Percentiles rank a stretch among this genome's conserved stretches.
Evolutionary conservation across 2,797 vertebrate genomes (phyloP).

Genomic region (Avahi laniger): DNA sequence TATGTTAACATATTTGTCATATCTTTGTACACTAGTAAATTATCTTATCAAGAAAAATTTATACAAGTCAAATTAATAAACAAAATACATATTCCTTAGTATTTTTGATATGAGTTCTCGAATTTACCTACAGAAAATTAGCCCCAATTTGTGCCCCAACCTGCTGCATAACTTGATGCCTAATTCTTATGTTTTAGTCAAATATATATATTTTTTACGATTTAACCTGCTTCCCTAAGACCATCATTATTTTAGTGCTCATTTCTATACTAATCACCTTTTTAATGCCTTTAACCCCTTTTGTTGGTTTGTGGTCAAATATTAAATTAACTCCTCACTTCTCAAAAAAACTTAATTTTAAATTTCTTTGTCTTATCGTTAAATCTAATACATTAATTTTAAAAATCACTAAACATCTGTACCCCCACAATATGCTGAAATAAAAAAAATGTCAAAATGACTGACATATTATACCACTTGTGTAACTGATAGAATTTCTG

Average conservation of each 20-base stretch:
- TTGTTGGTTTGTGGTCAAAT: not conserved
- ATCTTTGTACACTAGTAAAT: not conserved
- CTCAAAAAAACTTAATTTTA: not conserved
- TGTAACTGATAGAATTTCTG: not conserved
- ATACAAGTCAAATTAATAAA: not conserved
- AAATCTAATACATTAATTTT: not conserved
- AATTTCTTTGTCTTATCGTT: not conserved
- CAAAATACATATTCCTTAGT: not conserved
- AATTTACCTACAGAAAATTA: not conserved
- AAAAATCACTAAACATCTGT: no score
- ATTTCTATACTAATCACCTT: not conserved
- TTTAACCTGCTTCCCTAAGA: not conserved
- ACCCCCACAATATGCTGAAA: no score
- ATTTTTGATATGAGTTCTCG: not conserved
- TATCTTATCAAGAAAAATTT: not conserved
- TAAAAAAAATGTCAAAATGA: conserved; percentile 28
- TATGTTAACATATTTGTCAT: not conserved
- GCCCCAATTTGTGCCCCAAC: not conserved
- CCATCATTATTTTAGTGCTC: not conserved
- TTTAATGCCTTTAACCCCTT: not conserved
- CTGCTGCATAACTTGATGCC: not conserved
- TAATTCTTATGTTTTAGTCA: not conserved
- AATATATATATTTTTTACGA: not conserved
- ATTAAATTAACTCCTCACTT: not conserved
- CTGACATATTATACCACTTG: not conserved